These are phyloP conservation scores for Archaeoteleia sp. DNA, from an alignment of 2,888 invertebrate species.

Conservation along the genomic window DNA sequence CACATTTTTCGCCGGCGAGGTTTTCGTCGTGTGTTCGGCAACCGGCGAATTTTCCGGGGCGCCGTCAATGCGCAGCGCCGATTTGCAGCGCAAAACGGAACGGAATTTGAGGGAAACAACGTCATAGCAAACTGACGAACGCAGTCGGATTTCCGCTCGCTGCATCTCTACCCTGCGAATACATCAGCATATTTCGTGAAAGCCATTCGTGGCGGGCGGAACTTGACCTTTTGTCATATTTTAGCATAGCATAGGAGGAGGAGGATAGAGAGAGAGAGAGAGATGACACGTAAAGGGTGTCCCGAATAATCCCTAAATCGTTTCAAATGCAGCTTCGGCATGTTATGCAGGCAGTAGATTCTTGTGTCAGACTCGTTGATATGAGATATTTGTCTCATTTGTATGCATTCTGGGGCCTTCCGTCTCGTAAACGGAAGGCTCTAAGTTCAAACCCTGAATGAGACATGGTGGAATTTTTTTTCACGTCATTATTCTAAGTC, in stretches of 20 bases:
- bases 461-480: too few species aligned
- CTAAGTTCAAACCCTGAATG: too few species aligned
- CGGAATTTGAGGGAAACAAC: constrained; percentile 47
- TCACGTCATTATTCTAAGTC: too few species aligned
- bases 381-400: too few species aligned
- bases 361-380: too few species aligned
- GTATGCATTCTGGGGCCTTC: too few species aligned
- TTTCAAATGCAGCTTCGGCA: too few species aligned
- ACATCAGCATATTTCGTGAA: constrained; percentile 56
- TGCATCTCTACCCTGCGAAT: constrained; percentile 51
- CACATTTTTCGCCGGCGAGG: constrained; percentile 29
- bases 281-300: too few species aligned
- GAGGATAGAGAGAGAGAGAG: constrained; percentile 18
- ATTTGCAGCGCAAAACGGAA: constrained; percentile 32
- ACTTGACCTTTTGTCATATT: constrained; percentile 57
- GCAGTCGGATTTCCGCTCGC: constrained; percentile 51
- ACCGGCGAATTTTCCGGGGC: not conserved
- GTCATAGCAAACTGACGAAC: constrained; percentile 51
- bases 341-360: too few species aligned
- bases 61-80: constrained; percentile 3
- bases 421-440: too few species aligned
- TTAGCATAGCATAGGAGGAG: constrained; percentile 36
- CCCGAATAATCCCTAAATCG: too few species aligned
- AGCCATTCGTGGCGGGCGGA: constrained; percentile 40
- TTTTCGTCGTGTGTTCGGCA: too few species aligned